These are phyloP conservation scores for Hemibagrus guttatus DNA, from an alignment of 2,797 vertebrate genomes.

Conservation along the genomic window DNA sequence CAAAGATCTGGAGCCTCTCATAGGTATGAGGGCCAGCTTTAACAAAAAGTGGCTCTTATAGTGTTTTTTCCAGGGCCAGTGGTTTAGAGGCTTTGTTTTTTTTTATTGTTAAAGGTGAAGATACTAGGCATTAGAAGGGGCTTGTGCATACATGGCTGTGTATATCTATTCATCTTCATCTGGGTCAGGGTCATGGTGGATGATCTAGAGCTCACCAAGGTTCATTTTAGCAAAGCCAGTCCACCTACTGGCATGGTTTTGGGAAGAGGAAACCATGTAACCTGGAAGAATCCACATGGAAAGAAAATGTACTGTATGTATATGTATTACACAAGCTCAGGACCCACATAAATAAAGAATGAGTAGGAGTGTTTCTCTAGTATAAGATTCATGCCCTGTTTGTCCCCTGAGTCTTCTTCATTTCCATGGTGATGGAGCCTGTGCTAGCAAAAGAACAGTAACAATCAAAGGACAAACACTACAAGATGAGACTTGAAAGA, in stretches of 20 bases:
- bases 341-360: background rate
- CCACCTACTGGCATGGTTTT: background rate
- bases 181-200: background rate
- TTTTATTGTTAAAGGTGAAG: background rate
- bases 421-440: constrained; percentile 56
- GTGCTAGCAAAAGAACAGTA: constrained; percentile 39
- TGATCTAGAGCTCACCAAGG: background rate
- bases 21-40: constrained; percentile 32
- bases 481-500: constrained; percentile 10
- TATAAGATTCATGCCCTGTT: background rate
- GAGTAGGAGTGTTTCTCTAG: background rate
- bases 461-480: constrained; percentile 49
- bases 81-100: constrained; percentile 28
- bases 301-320: background rate
- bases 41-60: constrained; percentile 32
- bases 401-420: constrained; percentile 42
- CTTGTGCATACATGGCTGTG: background rate
- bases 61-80: constrained; percentile 38
- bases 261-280: background rate
- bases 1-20: constrained; percentile 57
- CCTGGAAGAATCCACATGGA: background rate
- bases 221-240: background rate
- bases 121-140: background rate
- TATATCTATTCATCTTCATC: constrained; percentile 3
- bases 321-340: background rate